Base-by-base conservation (phyloP, 2,888 invertebrate genomes). In the Chydorus sphaericus region DNA sequence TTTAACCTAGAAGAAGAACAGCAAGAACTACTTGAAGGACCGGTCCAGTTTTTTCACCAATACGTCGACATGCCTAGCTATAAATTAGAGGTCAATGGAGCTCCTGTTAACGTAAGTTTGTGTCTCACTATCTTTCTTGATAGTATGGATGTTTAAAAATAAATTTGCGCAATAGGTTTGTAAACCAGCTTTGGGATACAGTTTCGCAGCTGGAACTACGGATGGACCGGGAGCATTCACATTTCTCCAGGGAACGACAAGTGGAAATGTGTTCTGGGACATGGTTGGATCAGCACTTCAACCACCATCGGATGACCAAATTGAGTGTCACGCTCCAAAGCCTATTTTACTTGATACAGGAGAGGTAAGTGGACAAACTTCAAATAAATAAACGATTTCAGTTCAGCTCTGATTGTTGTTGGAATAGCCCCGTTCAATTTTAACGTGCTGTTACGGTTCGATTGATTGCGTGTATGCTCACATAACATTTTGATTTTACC, bases 131-230 rank as follows among this genome's bases (percentile, higher is more conserved):
- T n/a, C n/a, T n/a, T n/a, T n/a, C n/a, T n/a, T n/a, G n/a, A n/a
- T n/a, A n/a, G n/a, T n/a, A n/a, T n/a, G n/a, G n/a, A n/a, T n/a
- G n/a, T n/a, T n/a, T n/a, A n/a, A n/a, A n/a, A n/a, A n/a, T n/a
- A n/a, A n/a, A n/a, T n/a, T n/a, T n/a, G n/a, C n/a, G n/a, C n/a
- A n/a, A n/a, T n/a, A 69, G 0, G 90, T 90, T 0, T 94, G 94
- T 66, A 69, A 79, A 2, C 86, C 92, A 0, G 90, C 92, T 0
- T 87, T 94, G 86, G 94, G 94, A 0, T 91, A 90, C 70, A 89
- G 88, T 66, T 93, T 94, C 71, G 93, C 90, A 0, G 90, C 89
- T 0, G 91, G 91, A 26, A 91, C 91, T 0, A 89, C 84, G 0
- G 91, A 91, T 65, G 90, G 91, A 0, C 87, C 89, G 0, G 91